Base-by-base conservation (phyloP, 2,797 vertebrate species). In the Peromyscus nudipes region DNA sequence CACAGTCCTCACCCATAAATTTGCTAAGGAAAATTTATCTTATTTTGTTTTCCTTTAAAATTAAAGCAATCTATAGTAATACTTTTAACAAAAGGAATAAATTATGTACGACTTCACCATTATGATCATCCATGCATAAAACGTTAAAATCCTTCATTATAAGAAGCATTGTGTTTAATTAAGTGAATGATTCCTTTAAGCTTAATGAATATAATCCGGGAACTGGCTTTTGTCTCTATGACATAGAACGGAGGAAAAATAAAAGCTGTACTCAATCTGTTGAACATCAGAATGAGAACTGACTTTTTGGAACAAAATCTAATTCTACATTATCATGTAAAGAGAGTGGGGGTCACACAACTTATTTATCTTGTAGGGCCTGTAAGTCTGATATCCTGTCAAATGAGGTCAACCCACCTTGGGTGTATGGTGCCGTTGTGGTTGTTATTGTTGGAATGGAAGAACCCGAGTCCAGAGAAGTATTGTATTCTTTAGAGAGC, bases 41-140 rank as follows among this genome's bases (percentile, higher is more conserved):
- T 60, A 60, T 27, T 91, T 64, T 77, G 40, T 85, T 92, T 92
- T 91, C 37, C 7, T 93, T 76, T 40, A 76, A 29, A 60, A 75
- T 81, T 91, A 67, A 76, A 75, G 52, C 1, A n/a, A 89, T 2
- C 23, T 37, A 49, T 14, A 92, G 29, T 37, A 89, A 86, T 84
- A 76, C 43, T 91, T 97, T 83, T 85, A 89, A 91, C 1, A 73
- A 89, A 46, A 29, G 43, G 46, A 92, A 83, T 34, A 94, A 88
- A 92, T 67, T 76, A 43, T 67, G 43, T 21, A 91, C 40, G 43
- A 27, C 34, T 81, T 92, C 12, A 67, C 21, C 19, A 83, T 34
- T 65, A 27, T 96, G 14, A 80, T 34, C n/a, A 77, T 55, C 1
- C 21, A 67, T 55, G 31, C 4, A 23, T 76, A 21, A 84, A 85